phyloP scores from a whole-genome alignment of 2,113 vertebrate species.

The Balaeniceps rex region DNA sequence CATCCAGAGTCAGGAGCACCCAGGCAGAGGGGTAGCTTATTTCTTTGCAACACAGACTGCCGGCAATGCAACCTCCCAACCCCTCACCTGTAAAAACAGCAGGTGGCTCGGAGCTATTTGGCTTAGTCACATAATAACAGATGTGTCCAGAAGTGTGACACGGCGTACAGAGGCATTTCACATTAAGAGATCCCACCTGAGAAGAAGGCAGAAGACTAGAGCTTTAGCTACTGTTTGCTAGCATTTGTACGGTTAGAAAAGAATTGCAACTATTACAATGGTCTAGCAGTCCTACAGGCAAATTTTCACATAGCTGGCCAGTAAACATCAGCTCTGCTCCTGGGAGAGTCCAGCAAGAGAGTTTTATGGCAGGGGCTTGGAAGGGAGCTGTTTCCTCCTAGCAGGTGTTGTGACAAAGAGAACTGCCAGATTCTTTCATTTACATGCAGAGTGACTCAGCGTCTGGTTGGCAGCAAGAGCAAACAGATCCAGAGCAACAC shows the following conservation, averaged over 20 bases:
- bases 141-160: constrained; percentile 98
- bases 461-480: not conserved
- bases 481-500: not conserved
- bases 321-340: not conserved
- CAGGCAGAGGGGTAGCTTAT: not conserved
- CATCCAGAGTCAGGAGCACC: not conserved
- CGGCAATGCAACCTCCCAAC: not conserved
- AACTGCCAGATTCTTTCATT: not conserved
- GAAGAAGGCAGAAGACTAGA: constrained; percentile 1
- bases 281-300: not conserved
- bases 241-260: not conserved
- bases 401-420: constrained; percentile 21
- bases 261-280: not conserved
- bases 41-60: not conserved
- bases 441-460: not conserved
- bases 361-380: not conserved
- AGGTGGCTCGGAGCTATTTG: constrained; percentile 84
- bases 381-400: not conserved
- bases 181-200: constrained; percentile 88
- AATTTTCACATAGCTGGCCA: not conserved
- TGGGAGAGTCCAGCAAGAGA: not conserved
- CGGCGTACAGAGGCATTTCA: constrained; percentile 93
- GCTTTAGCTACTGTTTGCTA: constrained; percentile 4
- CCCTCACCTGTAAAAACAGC: constrained; percentile 93
- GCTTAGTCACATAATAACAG: constrained; percentile 94